Conservation (phyloP, 1,140 invertebrate species). For the Macrotrachela quadricornifera region DNA sequence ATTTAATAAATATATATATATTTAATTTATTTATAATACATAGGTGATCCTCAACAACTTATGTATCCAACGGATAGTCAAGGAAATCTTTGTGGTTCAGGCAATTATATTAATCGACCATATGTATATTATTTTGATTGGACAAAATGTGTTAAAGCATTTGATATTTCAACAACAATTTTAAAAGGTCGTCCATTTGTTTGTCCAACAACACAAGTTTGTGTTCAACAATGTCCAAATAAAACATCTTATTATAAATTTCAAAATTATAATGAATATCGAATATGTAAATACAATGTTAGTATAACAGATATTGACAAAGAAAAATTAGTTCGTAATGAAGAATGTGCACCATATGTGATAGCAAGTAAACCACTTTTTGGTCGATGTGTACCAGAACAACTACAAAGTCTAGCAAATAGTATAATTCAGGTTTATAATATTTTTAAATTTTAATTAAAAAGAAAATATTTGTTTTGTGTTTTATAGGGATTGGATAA, state of each 20-base stretch:
- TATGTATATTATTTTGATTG: constrained; percentile 67
- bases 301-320: too few relatives aligned
- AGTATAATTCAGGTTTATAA: background rate
- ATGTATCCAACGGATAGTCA: constrained; percentile 50
- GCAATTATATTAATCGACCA: constrained; percentile 33
- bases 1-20: too few relatives aligned
- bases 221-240: constrained; percentile 4
- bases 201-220: constrained; percentile 51
- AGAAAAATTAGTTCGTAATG: background rate
- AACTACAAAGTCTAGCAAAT: background rate
- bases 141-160: constrained; percentile 38
- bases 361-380: background rate
- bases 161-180: constrained; percentile 27
- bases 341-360: background rate
- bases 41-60: constrained; percentile 47
- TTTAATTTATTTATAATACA: too few relatives aligned
- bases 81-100: constrained; percentile 48
- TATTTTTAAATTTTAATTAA: too few relatives aligned
- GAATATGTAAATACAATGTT: too few relatives aligned
- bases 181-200: constrained; percentile 21
- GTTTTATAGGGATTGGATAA: too few relatives aligned
- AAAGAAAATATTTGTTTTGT: too few relatives aligned
- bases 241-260: background rate
- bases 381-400: constrained; percentile 3
- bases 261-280: background rate